Evolutionary conservation across 2,797 vertebrate genomes (phyloP), one percentile per base, ranked within the genome.

Genomic region (Spatula versicolor): DNA sequence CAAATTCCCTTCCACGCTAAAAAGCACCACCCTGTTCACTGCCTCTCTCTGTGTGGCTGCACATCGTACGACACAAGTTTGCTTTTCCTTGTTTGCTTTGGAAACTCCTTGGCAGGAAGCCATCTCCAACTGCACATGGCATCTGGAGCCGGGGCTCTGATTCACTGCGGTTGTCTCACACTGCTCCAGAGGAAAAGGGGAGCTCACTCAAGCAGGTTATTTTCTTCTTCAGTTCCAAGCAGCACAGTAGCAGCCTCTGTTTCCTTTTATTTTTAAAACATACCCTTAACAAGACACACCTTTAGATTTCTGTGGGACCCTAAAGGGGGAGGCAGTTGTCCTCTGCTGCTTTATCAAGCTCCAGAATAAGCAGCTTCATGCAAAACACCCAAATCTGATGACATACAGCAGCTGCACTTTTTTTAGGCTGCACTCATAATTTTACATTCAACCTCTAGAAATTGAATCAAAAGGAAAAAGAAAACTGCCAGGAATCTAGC

Each of bases 31-130:
- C 92, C 92, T 72, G 33, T 92, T 93, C 85, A 31, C 83, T 84
- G 84, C 67, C 83, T 96, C 86, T 19, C 54, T 19, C 54, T 89
- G 69, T 83, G 88, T 72, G 79, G 82, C 84, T 96, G 77, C 48
- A 69, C 76, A 95, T 94, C 58, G 60, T 39, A 85, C 79, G 71
- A 73, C n/a, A 7, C 59, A 82, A 88, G 90, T 91, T 89, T 89
- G 64, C 66, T 89, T 83, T 95, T 95, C 90, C 86, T 92, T 96
- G 80, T 97, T 96, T 96, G 96, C 91, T 96, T 96, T 96, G 89
- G 94, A 96, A 95, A 96, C 91, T 82, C 8, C 0, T 26, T 95
- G 95, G 95, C 96, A 71, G 73, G 76, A 82, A 88, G 74, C 93
- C 95, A 93, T 83, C 92, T 95, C 91, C 89, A 95, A 95, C 93